Evolutionary conservation across 2,888 invertebrate species (phyloP).

Genomic region (Eremobia ochroleuca): DNA sequence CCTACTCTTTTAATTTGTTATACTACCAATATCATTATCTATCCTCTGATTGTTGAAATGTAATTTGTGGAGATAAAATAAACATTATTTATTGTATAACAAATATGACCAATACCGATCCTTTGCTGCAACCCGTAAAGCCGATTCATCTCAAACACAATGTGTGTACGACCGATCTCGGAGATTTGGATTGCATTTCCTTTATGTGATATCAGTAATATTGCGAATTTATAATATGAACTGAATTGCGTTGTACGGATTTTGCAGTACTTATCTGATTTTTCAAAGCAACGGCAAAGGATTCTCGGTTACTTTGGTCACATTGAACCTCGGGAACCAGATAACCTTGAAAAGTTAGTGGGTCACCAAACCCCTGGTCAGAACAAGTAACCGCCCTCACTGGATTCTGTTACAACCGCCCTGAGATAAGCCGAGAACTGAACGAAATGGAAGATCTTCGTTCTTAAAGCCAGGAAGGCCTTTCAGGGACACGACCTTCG

Average conservation of each 20-base stretch:
- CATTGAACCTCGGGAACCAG: not conserved
- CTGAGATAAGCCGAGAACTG: not conserved
- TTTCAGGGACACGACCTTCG: not conserved
- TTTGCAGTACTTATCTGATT: not conserved
- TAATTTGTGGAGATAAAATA: too few relatives aligned
- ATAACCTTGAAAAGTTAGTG: not conserved
- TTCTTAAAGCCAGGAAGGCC: not conserved
- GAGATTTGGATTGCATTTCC: constrained; percentile 18
- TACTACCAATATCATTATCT: not conserved
- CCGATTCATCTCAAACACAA: constrained; percentile 26
- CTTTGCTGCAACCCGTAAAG: constrained; percentile 4
- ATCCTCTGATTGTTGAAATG: too few relatives aligned
- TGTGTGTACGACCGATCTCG: constrained; percentile 9
- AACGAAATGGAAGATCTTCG: not conserved
- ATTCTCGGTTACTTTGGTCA: not conserved
- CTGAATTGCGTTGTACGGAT: not conserved
- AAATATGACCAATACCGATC: constrained; percentile 8
- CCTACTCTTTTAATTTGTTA: not conserved
- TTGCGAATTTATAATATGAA: constrained; percentile 12
- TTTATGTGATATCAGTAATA: not conserved
- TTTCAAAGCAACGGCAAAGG: not conserved
- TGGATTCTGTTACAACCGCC: not conserved
- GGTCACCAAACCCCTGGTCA: not conserved
- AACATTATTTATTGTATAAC: too few relatives aligned
- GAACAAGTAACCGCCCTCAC: not conserved